Conservation (phyloP, 2,113 vertebrate species). For the Coptodon rendalli region DNA sequence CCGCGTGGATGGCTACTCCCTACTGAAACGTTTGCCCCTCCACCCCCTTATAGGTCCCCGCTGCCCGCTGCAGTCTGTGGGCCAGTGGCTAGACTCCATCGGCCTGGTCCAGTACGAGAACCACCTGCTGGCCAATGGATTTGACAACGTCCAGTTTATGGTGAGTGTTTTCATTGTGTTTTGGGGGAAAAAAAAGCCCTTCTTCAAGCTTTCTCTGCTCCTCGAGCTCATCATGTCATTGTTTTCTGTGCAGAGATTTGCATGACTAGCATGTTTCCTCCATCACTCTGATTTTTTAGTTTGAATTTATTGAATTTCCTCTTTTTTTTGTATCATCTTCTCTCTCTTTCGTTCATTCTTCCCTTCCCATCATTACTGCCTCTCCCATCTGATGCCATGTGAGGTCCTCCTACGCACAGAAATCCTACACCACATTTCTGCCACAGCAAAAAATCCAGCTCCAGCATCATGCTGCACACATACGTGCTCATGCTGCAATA, state of each 20-base stretch:
- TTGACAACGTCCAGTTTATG: slow-evolving; percentile 98
- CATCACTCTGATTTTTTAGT: not conserved
- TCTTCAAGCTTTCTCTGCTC: not conserved
- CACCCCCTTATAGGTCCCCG: slow-evolving; percentile 98
- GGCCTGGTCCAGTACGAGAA: slow-evolving; percentile 98
- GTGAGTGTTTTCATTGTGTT: slow-evolving; percentile 71
- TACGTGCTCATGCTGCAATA: not conserved
- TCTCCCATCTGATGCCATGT: slow-evolving; percentile 54
- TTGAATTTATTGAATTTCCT: not conserved
- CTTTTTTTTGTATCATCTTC: not conserved
- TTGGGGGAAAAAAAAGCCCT: not conserved
- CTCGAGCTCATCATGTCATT: not conserved
- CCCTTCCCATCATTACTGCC: slow-evolving; percentile 10
- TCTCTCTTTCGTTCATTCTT: not conserved
- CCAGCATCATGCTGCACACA: slow-evolving; percentile 21
- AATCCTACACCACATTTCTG: slow-evolving; percentile 43
- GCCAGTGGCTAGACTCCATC: slow-evolving; percentile 98
- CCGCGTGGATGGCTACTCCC: slow-evolving; percentile 95
- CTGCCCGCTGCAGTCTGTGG: slow-evolving; percentile 94
- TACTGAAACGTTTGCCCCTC: slow-evolving; percentile 97
- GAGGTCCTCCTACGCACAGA: slow-evolving; percentile 61
- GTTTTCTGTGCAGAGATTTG: not conserved
- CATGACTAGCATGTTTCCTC: not conserved
- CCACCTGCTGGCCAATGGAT: slow-evolving; percentile 98
- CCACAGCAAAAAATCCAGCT: not conserved